Base-by-base conservation (phyloP, 2,888 invertebrate species). In the Chamaedrilus cognettii region DNA sequence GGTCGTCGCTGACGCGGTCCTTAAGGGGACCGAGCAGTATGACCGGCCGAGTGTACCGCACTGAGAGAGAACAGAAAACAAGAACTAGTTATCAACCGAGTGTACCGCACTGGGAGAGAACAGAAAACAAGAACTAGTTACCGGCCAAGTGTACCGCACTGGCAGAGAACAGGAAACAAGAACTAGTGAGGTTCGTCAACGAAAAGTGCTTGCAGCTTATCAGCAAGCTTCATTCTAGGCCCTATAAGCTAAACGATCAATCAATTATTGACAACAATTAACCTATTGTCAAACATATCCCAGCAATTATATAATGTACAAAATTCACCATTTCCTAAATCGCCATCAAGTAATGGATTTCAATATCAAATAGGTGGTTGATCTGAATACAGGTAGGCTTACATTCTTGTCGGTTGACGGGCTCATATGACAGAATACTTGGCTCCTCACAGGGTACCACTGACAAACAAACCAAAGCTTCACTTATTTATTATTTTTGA, bases 361-460 rank as follows among this genome's bases (percentile, higher is more conserved):
- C n/a, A n/a, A n/a, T n/a, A n/a, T n/a, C n/a, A n/a, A n/a, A n/a
- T n/a, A n/a, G n/a, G n/a, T n/a, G n/a, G n/a, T n/a, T n/a, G n/a
- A n/a, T n/a, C n/a, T n/a, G n/a, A n/a, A n/a, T 23, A 23, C 49
- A 31, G 30, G 34, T 23, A n/a, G 19, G 74, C 73, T 74, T 57
- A 74, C 74, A 60, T 59, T 82, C 92, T 85, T 96, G 89, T 85
- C 97, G 96, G 80, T 95, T 93, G 74, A 99, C 98, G 72, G 95
- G 91, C 87, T 99, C 98, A 86, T 99, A 99, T 31, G 98, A 87
- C 69, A 86, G 79, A 28, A 87, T 84, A 26, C 85, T 83, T 72
- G 56, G 64, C 28, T 55, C 55, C n/a, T 67, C 67, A 51, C 15
- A 49, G 34, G 42, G 32, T 2, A 33, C 32, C 19, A 55, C 30